Evolutionary conservation across 2,888 invertebrate genomes (phyloP).

Genomic region (Eupeodes luniger): DNA sequence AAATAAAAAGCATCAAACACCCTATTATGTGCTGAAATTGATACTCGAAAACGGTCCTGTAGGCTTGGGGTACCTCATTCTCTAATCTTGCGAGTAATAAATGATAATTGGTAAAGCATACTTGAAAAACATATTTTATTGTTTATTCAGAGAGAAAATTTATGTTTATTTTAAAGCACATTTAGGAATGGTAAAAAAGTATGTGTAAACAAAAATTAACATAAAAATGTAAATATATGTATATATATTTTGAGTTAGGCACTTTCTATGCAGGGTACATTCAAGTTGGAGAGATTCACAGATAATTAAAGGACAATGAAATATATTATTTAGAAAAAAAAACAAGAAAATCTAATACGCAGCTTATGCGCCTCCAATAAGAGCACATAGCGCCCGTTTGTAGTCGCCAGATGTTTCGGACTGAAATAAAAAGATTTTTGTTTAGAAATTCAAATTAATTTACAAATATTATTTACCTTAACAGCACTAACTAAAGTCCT

Average conservation of each 20-base stretch:
- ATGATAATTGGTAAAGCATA: too few relatives aligned
- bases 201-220: not conserved
- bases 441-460: not conserved
- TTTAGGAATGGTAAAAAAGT: constrained; percentile 15
- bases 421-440: constrained; percentile 79
- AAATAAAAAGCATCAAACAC: too few relatives aligned
- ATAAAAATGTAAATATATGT: not conserved
- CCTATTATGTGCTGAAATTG: too few relatives aligned
- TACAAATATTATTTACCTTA: constrained; percentile 84
- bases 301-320: not conserved
- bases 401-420: constrained; percentile 87
- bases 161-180: not conserved
- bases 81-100: too few relatives aligned
- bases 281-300: constrained; percentile 40
- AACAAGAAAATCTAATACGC: not conserved
- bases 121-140: not conserved
- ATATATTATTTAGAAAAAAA: not conserved
- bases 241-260: constrained; percentile 6
- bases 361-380: constrained; percentile 81
- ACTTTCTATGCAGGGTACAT: constrained; percentile 34
- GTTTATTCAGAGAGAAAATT: not conserved
- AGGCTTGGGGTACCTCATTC: too few relatives aligned
- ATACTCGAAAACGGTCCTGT: too few relatives aligned
- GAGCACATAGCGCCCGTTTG: constrained; percentile 85
- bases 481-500: constrained; percentile 88